Base-by-base conservation (phyloP, 1,140 invertebrate species). In the Drosophila trapezifrons region DNA sequence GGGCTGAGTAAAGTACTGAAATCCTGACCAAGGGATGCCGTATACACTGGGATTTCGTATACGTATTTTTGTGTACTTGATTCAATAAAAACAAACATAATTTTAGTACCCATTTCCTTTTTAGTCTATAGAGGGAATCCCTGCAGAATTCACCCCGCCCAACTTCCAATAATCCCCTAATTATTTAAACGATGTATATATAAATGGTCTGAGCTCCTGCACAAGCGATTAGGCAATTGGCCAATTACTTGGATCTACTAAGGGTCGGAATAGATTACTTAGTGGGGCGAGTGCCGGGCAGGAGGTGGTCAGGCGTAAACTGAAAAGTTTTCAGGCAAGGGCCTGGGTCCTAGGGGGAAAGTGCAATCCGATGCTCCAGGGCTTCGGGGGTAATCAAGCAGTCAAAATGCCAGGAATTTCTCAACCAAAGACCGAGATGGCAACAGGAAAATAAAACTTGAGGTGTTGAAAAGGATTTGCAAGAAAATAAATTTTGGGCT, bases 201-300 rank as follows among this genome's bases (percentile, higher is more conserved):
- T 32, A 76, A 76, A 42, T 42, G 54, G 7, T 49, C 32, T 25
- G 40, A 58, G 46, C 27, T 47, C 17, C 47, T 52, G 72, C 72
- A 47, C 62, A 67, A 76, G 54, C 52, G 73, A 59, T 76, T 76
- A 76, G 73, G 71, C 73, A 58, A 76, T 76, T 76, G 73, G 62
- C 62, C 73, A 67, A 76, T 67, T 76, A 55, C 73, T 76, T 46
- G 62, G 17, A 29, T 27, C 20, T 29, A 56, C 63, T 56, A 25
- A 32, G 45, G 35, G 8, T 49, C 37, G 35, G 40, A 57, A 54
- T 58, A 56, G 38, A 66, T 52, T 64, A 42, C n/a, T 46, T 63
- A 22, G 35, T 52, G 40, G n/a, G 20, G 15, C 4, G n/a, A 32
- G 49, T 20, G 32, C 17, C 17, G 59, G 38, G 45, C 45, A 10